Evolutionary conservation across 2,797 vertebrate genomes (phyloP), one percentile per base, ranked within the genome.

Genomic region (Austrolebias charrua): DNA sequence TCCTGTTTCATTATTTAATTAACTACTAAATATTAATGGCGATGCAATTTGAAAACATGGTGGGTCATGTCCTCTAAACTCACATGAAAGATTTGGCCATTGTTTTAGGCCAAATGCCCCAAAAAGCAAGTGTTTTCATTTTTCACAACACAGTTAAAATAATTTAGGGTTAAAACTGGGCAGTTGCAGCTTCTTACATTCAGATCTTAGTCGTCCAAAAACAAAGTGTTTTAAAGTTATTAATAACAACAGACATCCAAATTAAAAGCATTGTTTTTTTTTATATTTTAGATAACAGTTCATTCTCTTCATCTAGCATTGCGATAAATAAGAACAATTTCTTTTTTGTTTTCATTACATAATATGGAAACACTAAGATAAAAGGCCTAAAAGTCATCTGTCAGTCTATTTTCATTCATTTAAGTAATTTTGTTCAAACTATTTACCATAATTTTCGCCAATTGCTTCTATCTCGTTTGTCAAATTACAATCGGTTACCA

Each of bases 401-500:
- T 73, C 66, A 54, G 50, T 73, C 43, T 51, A 44, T 54, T 53
- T 66, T 46, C 49, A 68, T 55, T 52, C 57, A 62, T 78, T 83
- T 72, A 81, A 85, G 52, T 51, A 10, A 46, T 55, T 78, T 73
- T 19, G 60, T 60, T 75, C 24, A 50, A 66, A 64, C 72, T 54
- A 62, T 64, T 73, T 45, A 58, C 57, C 50, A 67, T 58, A 45
- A 55, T 82, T 80, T 74, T 75, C 71, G 73, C 52, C 54, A 60
- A 60, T 57, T 63, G 58, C 69, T 82, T 73, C 71, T 55, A 56
- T 64, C 50, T 42, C 33, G 16, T 73, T 78, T 73, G 71, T 81
- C 79, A 85, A 76, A 82, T 76, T 58, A 71, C 65, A 12, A 79
- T 84, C 81, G 83, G 71, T 80, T 76, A 58, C 69, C 55, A 69